These are phyloP conservation scores for Zophobas morio DNA, from an alignment of 1,140 invertebrate genomes.

Conservation along the genomic window DNA sequence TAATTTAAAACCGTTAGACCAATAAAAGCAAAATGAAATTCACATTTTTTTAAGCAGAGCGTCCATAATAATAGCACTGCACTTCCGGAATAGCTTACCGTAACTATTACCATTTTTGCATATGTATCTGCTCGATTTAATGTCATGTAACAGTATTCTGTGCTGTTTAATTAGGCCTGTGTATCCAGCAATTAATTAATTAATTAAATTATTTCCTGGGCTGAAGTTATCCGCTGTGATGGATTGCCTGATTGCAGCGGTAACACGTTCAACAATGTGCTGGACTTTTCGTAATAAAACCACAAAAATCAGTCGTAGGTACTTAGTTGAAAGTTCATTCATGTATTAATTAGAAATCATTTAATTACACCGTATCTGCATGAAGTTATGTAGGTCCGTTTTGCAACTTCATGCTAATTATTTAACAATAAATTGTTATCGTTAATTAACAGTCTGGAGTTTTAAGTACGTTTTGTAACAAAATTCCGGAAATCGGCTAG, in stretches of 20 bases:
- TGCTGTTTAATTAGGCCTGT: slow-evolving; percentile 19
- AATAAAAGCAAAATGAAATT: neutral
- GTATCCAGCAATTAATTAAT: slow-evolving; percentile 15
- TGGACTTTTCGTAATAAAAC: too few species aligned
- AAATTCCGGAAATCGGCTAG: neutral
- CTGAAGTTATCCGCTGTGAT: neutral
- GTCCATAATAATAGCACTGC: slow-evolving; percentile 37
- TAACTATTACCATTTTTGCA: slow-evolving; percentile 34
- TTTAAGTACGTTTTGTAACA: too few species aligned
- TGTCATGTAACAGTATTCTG: slow-evolving; percentile 16
- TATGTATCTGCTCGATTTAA: slow-evolving; percentile 23
- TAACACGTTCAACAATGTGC: too few species aligned
- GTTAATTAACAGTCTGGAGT: too few species aligned
- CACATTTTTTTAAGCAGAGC: slow-evolving; percentile 24
- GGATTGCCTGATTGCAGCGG: neutral
- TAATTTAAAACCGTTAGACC: slow-evolving; percentile 2
- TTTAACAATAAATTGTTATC: too few species aligned
- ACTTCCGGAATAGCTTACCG: slow-evolving; percentile 43
- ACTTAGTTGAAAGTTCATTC: too few species aligned
- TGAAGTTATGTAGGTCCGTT: too few species aligned
- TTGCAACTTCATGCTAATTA: too few species aligned
- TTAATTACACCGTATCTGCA: too few species aligned
- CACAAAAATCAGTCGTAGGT: too few species aligned
- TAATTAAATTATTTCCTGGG: slow-evolving; percentile 18
- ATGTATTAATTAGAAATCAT: too few species aligned